phyloP scores from a whole-genome alignment of 2,797 vertebrate genomes.

The Micropoecilia bifurca region DNA sequence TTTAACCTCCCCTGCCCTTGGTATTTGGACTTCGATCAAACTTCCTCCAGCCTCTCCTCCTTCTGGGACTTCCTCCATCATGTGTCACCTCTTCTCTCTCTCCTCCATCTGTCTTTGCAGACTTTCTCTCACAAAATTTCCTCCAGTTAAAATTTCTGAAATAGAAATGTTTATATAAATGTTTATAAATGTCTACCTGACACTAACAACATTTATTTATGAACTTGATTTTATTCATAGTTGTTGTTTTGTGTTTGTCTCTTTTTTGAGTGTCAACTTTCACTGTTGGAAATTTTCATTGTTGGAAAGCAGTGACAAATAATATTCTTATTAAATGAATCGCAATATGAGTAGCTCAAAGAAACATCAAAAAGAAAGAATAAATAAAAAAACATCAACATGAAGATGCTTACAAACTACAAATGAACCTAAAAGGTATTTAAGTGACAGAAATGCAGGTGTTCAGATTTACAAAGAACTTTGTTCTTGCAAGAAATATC shows the following conservation, averaged over 20 bases:
- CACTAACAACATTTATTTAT: no score
- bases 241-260: no score
- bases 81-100: constrained; percentile 21
- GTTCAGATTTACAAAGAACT: not conserved
- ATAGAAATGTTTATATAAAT: no score
- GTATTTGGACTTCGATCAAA: constrained; percentile 35
- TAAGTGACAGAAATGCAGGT: not conserved
- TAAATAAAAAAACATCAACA: not conserved
- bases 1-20: constrained; percentile 54
- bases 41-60: constrained; percentile 18
- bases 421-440: not conserved
- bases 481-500: not conserved
- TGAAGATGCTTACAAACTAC: not conserved
- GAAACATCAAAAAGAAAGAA: not conserved
- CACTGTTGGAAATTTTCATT: no score
- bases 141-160: not conserved
- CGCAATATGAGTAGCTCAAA: not conserved
- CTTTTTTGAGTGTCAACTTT: no score
- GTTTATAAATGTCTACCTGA: no score
- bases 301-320: no score
- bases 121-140: constrained; percentile 11
- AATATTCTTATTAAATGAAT: constrained; percentile 4
- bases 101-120: constrained; percentile 41
- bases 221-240: no score
- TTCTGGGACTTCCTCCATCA: constrained; percentile 28